Percentiles rank a stretch among this genome's conserved stretches.
phyloP scores from a whole-genome alignment of 2,113 vertebrate species.

The Scytalopus superciliaris region DNA sequence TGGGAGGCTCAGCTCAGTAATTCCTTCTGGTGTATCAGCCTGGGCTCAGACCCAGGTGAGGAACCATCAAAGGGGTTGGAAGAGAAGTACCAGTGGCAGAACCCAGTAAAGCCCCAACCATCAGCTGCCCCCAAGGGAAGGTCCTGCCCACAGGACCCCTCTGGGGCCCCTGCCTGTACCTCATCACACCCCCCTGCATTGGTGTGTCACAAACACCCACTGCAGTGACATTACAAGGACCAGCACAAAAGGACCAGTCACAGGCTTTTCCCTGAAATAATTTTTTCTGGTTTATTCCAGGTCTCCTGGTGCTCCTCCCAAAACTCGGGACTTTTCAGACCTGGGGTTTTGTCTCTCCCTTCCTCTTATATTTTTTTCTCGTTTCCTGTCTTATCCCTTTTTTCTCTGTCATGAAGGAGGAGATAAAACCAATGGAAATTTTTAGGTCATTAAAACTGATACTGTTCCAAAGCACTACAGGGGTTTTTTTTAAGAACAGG shows the following conservation, averaged over 20 bases:
- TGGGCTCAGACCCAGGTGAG: background rate
- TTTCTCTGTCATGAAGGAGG: background rate
- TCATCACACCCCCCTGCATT: background rate
- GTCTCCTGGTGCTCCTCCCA: background rate
- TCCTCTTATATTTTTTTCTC: background rate
- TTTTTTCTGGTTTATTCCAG: background rate
- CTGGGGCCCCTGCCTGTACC: background rate
- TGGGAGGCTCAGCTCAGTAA: background rate
- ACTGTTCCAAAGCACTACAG: background rate
- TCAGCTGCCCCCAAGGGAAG: background rate
- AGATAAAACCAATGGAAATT: background rate
- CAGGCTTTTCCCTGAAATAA: background rate
- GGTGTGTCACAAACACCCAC: background rate
- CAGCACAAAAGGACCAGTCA: accelerated
- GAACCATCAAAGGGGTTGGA: background rate
- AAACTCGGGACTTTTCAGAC: background rate
- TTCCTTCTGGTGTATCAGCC: background rate
- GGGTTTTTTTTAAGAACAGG: background rate
- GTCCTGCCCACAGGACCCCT: background rate
- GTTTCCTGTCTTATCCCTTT: background rate
- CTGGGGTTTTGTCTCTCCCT: background rate
- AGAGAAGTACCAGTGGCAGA: background rate
- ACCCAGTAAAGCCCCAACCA: background rate
- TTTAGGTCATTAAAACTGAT: background rate
- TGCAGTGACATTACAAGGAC: background rate